These are phyloP conservation scores for Drosophila navojoa DNA, from an alignment of 1,140 invertebrate genomes.

Conservation along the genomic window DNA sequence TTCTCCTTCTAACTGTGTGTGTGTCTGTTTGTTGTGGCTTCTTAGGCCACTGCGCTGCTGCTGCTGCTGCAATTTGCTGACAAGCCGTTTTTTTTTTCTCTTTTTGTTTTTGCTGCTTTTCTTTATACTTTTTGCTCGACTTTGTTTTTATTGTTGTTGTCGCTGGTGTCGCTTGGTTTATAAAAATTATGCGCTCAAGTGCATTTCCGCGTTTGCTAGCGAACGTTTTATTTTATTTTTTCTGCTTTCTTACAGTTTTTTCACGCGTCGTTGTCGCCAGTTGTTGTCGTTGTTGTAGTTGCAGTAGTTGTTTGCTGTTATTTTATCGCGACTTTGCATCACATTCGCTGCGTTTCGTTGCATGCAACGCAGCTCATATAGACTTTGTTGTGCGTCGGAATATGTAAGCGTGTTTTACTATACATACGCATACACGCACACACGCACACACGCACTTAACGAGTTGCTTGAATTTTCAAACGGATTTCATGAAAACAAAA, in stretches of 20 bases:
- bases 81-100: conserved; percentile 51
- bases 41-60: conserved; percentile 30
- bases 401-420: background rate
- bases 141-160: conserved; percentile 30
- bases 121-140: conserved; percentile 29
- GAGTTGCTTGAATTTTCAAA: background rate
- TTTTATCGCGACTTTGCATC: conserved; percentile 63
- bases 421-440: background rate
- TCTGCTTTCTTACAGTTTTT: conserved; percentile 40
- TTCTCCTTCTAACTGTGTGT: background rate
- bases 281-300: conserved; percentile 25
- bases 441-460: background rate
- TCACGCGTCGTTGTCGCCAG: conserved; percentile 50
- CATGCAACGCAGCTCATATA: conserved; percentile 28
- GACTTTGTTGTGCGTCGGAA: background rate
- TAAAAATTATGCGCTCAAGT: conserved; percentile 79
- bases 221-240: conserved; percentile 40
- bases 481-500: conserved; percentile 5
- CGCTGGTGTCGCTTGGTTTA: conserved; percentile 70
- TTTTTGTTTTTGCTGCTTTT: conserved; percentile 1
- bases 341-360: conserved; percentile 61
- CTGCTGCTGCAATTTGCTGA: conserved; percentile 56
- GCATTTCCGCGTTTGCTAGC: conserved; percentile 75
- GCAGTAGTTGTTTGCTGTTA: conserved; percentile 10
- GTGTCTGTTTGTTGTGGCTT: conserved; percentile 57